Evolutionary conservation across 2,888 invertebrate species (phyloP).

Genomic region (Cephus runcator): DNA sequence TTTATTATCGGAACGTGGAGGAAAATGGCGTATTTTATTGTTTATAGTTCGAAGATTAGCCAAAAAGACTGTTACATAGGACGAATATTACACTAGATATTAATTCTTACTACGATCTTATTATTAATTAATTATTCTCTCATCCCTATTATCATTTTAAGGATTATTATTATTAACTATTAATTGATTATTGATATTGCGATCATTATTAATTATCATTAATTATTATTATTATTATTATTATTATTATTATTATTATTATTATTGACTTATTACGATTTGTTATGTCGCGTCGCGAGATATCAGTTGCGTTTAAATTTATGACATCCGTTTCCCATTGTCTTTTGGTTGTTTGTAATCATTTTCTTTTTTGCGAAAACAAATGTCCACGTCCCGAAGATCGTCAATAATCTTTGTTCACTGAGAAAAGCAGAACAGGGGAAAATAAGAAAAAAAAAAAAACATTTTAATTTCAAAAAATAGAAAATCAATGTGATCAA

Average conservation of each 20-base stretch:
- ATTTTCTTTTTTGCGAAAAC: neutral
- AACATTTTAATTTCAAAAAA: neutral
- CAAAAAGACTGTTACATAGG: slow-evolving; percentile 63
- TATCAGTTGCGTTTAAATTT: neutral
- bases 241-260: slow-evolving; percentile 41
- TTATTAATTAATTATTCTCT: neutral
- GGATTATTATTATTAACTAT: slow-evolving; percentile 3
- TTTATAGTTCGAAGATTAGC: slow-evolving; percentile 58
- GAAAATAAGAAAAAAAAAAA: neutral
- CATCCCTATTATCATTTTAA: neutral
- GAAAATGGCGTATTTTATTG: slow-evolving; percentile 49
- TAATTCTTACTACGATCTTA: slow-evolving; percentile 38
- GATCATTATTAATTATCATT: slow-evolving; percentile 40
- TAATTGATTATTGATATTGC: slow-evolving; percentile 40
- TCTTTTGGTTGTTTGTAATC: neutral
- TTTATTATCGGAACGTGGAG: slow-evolving; percentile 2
- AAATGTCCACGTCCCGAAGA: neutral
- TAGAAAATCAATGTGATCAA: neutral
- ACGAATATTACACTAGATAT: slow-evolving; percentile 57
- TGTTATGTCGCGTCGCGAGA: neutral
- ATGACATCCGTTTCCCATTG: neutral
- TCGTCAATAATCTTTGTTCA: neutral
- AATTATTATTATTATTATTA: slow-evolving; percentile 40
- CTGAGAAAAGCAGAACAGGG: neutral
- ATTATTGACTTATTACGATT: slow-evolving; percentile 33